A percentile compares a stretch with the other conserved stretches of the same genome.
These are phyloP conservation scores for Chascanopsetta lugubris DNA, from an alignment of 2,113 vertebrate genomes.

Conservation along the genomic window DNA sequence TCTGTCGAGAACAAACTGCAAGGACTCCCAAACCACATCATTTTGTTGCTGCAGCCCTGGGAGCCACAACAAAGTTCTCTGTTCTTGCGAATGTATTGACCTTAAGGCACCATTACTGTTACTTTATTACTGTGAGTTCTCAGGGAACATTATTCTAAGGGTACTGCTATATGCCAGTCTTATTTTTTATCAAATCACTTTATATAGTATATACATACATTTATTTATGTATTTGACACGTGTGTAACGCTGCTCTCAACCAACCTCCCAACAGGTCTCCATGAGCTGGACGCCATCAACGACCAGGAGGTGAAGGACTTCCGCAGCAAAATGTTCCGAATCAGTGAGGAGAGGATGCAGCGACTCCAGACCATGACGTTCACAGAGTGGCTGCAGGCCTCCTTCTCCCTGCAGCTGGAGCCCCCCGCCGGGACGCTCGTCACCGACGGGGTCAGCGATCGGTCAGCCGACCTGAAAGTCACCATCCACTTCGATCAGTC, in stretches of 20 bases:
- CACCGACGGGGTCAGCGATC: slow-evolving; percentile 85
- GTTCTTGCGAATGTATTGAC: too few species aligned
- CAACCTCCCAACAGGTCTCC: slow-evolving; percentile 84
- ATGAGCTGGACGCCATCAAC: slow-evolving; percentile 92
- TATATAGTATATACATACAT: too few species aligned
- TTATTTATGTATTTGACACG: too few species aligned
- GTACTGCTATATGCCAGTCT: too few species aligned
- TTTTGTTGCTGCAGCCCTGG: too few species aligned
- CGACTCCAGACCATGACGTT: slow-evolving; percentile 87
- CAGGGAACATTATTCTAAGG: too few species aligned
- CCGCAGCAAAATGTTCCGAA: slow-evolving; percentile 89
- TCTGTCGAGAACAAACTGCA: too few species aligned
- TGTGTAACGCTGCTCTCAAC: neutral
- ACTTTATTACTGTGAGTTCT: too few species aligned
- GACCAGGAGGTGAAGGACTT: slow-evolving; percentile 98
- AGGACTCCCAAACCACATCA: too few species aligned
- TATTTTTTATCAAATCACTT: too few species aligned
- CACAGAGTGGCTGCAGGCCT: slow-evolving; percentile 91
- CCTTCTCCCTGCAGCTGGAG: slow-evolving; percentile 91
- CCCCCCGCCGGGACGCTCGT: slow-evolving; percentile 50
- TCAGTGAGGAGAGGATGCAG: slow-evolving; percentile 92
- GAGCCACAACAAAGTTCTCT: too few species aligned
- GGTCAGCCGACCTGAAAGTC: slow-evolving; percentile 87
- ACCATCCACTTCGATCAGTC: slow-evolving; percentile 94
- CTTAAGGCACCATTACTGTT: too few species aligned